Evolutionary conservation across 2,113 vertebrate species (phyloP), one percentile per base, ranked within the genome.

Genomic region (Opisthocomus hoazin): DNA sequence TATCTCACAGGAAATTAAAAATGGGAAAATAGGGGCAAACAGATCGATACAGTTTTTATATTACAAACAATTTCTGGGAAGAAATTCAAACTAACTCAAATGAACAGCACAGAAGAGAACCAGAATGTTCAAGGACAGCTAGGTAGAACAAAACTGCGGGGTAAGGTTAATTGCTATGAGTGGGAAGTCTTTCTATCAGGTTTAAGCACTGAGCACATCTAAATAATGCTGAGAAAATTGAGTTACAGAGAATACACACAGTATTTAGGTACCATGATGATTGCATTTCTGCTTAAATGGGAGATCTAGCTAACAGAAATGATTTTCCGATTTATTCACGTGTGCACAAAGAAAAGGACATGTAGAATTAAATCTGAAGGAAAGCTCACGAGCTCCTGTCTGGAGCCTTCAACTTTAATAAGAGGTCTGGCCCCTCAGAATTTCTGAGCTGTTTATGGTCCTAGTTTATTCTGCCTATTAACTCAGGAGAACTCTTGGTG

Each of bases 181-280:
- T 50, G 27, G 87, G 68, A 97, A 96, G 90, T 41, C 96, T 93
- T 97, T 94, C 96, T 95, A 81, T 98, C 89, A 95, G 76, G 50
- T 95, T 88, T 90, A 94, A 95, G 93, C 93, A 96, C 75, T 69
- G 37, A 97, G 77, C 32, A 19, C 89, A 89, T 96, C 92, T 97
- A 97, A 98, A 98, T 93, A 97, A 97, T 91, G 74, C 83, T 84
- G 84, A 97, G 96, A 98, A 98, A 98, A 98, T 68, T 97, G 94
- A 97, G 91, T 97, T 97, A 96, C 94, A 95, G 81, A 93, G 79
- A 90, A 48, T 93, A 95, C 74, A 97, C 86, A 96, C 68, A 96
- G 60, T 91, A 94, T 91, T 97, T 97, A 91, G 91, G 48, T 92
- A 92, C 83, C 71, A 51, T 48, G 89, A 96, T 97, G 94, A 97